These are phyloP conservation scores for Hemiprocne comata DNA, from an alignment of 2,113 vertebrate genomes.

Conservation along the genomic window DNA sequence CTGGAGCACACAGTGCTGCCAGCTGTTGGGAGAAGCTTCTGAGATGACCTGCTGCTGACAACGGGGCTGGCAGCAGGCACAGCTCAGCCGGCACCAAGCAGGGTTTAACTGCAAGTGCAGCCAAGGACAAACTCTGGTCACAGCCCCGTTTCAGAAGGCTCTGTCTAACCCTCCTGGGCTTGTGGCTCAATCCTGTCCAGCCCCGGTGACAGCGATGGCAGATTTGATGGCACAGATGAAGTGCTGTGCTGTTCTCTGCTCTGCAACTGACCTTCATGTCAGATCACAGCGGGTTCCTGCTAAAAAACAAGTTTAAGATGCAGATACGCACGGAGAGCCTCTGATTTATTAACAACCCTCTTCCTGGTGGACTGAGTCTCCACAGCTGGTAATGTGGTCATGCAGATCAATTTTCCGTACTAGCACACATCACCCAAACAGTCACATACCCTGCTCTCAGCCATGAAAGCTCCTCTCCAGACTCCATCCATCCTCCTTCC, in stretches of 20 bases:
- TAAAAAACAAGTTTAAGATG: not conserved
- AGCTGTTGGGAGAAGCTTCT: constrained; percentile 18
- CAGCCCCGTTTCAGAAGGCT: not conserved
- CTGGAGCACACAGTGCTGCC: not conserved
- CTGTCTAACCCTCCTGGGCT: not conserved
- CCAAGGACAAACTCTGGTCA: not conserved
- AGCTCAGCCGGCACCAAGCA: not conserved
- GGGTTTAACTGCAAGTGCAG: not conserved
- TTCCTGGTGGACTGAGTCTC: not conserved
- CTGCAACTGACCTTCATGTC: not conserved
- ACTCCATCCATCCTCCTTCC: not conserved
- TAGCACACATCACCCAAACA: not conserved
- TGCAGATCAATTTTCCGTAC: not conserved
- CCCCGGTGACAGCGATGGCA: accelerated
- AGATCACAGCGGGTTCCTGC: not conserved
- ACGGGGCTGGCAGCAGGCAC: not conserved
- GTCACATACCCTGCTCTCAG: not conserved
- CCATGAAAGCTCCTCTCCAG: not conserved
- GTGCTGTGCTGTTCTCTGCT: not conserved
- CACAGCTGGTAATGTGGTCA: not conserved
- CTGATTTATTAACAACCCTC: not conserved
- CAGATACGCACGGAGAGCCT: not conserved
- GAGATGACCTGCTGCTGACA: not conserved
- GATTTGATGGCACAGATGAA: not conserved
- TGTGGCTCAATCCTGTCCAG: not conserved